Percentiles rank a stretch among this genome's conserved stretches.
Evolutionary conservation across 2,797 vertebrate genomes (phyloP).

Genomic region (Cephalopachus bancanus): DNA sequence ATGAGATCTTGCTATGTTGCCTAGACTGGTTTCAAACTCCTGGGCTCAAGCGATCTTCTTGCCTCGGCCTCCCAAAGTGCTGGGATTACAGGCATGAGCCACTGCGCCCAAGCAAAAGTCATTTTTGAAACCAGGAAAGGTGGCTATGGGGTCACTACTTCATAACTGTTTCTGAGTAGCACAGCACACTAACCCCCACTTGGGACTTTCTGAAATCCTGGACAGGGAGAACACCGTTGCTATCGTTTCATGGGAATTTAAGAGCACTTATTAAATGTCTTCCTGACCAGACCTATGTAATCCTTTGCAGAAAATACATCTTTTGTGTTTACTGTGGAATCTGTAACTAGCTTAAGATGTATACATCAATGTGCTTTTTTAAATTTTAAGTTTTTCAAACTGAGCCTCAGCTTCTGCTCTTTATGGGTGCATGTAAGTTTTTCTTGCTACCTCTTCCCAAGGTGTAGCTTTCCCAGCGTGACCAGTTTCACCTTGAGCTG

Average conservation of each 20-base stretch:
- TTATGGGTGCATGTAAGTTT: neutral
- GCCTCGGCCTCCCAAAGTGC: too few species aligned
- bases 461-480: neutral
- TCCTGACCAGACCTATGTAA: too few species aligned
- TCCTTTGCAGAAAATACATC: neutral
- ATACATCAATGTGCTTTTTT: neutral
- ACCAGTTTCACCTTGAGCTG: neutral
- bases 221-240: too few species aligned
- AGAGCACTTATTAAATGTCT: neutral
- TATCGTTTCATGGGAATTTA: neutral
- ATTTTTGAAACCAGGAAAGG: neutral
- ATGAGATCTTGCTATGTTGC: too few species aligned
- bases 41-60: too few species aligned
- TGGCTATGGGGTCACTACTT: rapidly evolving
- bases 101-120: too few species aligned
- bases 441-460: too few species aligned
- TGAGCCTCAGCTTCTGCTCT: neutral
- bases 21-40: too few species aligned
- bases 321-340: neutral
- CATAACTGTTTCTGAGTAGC: neutral
- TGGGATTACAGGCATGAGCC: too few species aligned
- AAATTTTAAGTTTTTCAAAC: neutral
- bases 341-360: neutral
- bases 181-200: neutral
- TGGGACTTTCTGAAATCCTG: neutral